phyloP scores from a whole-genome alignment of 2,113 vertebrate species.

The Oryctolagus cuniculus region mOryCun1.1 NC_091434.1:109251001-109251500 shows the following conservation, averaged over 20 bases:
- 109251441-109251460: fast-evolving
- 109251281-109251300: background rate
- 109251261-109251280: background rate
- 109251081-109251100: too few species aligned
- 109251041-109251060: too few species aligned
- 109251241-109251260: background rate
- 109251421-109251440: background rate
- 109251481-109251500: fast-evolving
- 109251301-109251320: background rate
- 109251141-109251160: too few species aligned
- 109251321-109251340: background rate
- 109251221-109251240: background rate
- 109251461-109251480: background rate
- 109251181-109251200: too few species aligned
- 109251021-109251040: too few species aligned
- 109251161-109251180: too few species aligned
- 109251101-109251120: too few species aligned
- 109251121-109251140: too few species aligned
- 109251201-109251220: too few species aligned
- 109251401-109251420: background rate
- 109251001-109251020: too few species aligned
- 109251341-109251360: background rate
- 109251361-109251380: background rate
- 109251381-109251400: background rate
- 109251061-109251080: too few species aligned